Percentiles rank a stretch among this genome's conserved stretches.
These are phyloP conservation scores for Isichthys henryi DNA, from an alignment of 2,113 vertebrate species.

Conservation along the genomic window DNA sequence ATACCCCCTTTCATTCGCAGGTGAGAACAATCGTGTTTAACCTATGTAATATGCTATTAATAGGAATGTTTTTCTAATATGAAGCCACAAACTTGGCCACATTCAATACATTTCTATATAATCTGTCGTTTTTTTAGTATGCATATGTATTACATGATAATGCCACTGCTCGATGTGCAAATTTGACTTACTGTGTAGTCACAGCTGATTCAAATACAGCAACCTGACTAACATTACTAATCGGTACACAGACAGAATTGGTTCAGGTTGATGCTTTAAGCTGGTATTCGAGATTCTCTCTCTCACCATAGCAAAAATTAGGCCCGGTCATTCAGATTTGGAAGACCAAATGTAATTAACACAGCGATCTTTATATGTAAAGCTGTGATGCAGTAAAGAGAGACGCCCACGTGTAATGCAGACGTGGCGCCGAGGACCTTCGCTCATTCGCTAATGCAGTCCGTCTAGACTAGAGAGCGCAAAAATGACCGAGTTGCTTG, in stretches of 20 bases:
- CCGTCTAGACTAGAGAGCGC: not conserved
- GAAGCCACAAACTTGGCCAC: not conserved
- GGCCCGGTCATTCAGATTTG: not conserved
- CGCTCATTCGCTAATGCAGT: not conserved
- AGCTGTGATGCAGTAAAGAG: not conserved
- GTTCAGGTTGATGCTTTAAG: not conserved
- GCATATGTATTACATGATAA: not conserved
- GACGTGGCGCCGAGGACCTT: too few relatives aligned
- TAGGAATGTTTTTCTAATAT: constrained; percentile 13
- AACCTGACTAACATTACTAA: not conserved
- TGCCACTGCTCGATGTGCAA: constrained; percentile 6
- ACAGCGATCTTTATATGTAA: not conserved
- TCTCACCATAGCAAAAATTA: not conserved
- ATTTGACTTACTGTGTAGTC: not conserved
- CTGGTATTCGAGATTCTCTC: not conserved
- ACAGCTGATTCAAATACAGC: not conserved
- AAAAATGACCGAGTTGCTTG: not conserved
- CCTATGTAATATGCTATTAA: not conserved
- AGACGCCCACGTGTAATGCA: not conserved
- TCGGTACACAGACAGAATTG: not conserved
- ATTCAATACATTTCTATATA: not conserved
- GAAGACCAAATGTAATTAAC: not conserved
- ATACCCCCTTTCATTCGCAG: not conserved
- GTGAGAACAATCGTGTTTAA: not conserved
- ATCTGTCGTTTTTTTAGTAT: constrained; percentile 11